Evolutionary conservation across 2,113 vertebrate genomes (phyloP).

Genomic region (Sander vitreus): DNA sequence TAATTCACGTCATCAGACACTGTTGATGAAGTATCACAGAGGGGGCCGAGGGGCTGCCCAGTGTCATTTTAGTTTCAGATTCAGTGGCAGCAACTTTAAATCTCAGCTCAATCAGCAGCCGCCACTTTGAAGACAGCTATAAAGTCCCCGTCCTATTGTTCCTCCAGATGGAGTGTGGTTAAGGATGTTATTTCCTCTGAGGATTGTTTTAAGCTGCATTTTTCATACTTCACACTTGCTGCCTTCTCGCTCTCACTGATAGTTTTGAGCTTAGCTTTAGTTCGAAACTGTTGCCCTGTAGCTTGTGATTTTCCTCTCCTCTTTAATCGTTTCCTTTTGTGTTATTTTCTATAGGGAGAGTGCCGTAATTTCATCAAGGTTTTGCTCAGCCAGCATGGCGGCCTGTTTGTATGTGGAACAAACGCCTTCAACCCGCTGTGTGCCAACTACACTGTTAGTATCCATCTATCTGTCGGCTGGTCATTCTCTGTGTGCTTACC

Average conservation of each 20-base stretch:
- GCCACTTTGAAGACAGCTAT: conserved; percentile 46
- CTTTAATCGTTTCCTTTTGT: conserved; percentile 31
- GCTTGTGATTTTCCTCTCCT: conserved; percentile 24
- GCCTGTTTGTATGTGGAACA: conserved; percentile 95
- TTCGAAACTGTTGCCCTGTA: background rate
- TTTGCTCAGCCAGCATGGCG: conserved; percentile 89
- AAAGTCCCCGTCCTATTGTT: conserved; percentile 53
- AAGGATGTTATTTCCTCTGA: conserved; percentile 51
- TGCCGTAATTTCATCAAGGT: conserved; percentile 98
- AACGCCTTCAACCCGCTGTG: conserved; percentile 98
- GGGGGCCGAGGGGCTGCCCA: background rate
- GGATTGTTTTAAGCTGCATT: conserved; percentile 49
- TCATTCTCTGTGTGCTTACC: conserved; percentile 42
- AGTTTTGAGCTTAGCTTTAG: conserved; percentile 18
- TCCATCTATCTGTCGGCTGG: conserved; percentile 39
- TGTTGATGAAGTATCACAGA: conserved; percentile 23
- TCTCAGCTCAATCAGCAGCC: conserved; percentile 52
- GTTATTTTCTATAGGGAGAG: conserved; percentile 86
- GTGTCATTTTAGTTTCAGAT: conserved; percentile 27
- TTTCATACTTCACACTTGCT: conserved; percentile 30
- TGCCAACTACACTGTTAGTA: conserved; percentile 96
- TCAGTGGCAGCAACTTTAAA: conserved; percentile 42
- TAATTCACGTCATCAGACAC: conserved; percentile 5
- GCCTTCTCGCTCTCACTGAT: conserved; percentile 13
- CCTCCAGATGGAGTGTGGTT: conserved; percentile 41